Evolutionary conservation across 35 echinoderm and acorn worm species (phyloP).

Genomic region (Stichopus chloronotus): DNA sequence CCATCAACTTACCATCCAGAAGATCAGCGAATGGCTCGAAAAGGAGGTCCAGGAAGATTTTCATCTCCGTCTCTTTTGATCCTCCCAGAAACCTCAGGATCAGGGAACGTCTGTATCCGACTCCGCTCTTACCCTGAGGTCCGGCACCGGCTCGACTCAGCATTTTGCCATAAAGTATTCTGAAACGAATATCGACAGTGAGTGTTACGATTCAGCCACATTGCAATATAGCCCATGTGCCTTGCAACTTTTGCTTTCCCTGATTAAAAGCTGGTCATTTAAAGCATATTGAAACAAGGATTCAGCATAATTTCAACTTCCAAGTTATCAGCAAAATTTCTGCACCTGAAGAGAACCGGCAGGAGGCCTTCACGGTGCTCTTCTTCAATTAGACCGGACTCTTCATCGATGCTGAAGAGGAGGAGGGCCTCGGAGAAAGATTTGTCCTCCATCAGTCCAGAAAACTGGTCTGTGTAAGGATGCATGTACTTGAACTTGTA

Average conservation of each 20-base stretch:
- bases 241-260: too few relatives aligned
- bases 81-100: constrained; percentile 91
- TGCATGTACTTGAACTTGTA: constrained; percentile 89
- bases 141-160: constrained; percentile 83
- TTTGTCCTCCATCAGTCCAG: constrained; percentile 80
- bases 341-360: constrained; percentile 85
- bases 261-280: too few relatives aligned
- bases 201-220: background rate
- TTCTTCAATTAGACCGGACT: constrained; percentile 67
- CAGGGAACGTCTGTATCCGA: constrained; percentile 59
- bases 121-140: constrained; percentile 80
- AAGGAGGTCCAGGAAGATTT: constrained; percentile 89
- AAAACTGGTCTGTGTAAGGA: constrained; percentile 84
- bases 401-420: constrained; percentile 89
- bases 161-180: constrained; percentile 97
- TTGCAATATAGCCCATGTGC: background rate
- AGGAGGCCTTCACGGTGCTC: constrained; percentile 86
- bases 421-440: constrained; percentile 80
- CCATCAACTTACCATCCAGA: constrained; percentile 58
- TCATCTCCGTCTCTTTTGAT: constrained; percentile 72
- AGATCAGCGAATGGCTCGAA: constrained; percentile 71
- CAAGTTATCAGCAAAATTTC: too few relatives aligned
- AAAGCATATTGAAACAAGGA: background rate
- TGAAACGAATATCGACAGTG: constrained; percentile 40
- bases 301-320: background rate